Conservation (phyloP, 2,113 vertebrate species). For the Pelvicachromis taeniatus region DNA sequence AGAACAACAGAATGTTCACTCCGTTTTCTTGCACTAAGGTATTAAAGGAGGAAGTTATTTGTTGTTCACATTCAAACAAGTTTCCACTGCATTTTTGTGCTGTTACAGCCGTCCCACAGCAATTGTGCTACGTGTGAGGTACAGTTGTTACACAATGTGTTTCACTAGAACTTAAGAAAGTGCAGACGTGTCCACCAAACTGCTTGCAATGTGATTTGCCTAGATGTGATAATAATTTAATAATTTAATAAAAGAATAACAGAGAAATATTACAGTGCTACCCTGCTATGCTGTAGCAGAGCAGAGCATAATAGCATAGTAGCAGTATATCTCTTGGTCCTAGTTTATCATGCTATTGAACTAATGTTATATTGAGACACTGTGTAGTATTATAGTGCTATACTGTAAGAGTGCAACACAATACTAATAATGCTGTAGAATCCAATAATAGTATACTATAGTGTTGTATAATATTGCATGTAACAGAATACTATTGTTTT, state of each 20-base stretch:
- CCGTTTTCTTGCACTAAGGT: not conserved
- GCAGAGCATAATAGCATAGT: not conserved
- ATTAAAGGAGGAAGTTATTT: not conserved
- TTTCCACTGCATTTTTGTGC: not conserved
- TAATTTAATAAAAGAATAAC: not conserved
- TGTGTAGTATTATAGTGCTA: not conserved
- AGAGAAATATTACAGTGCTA: not conserved
- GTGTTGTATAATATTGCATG: not conserved
- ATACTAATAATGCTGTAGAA: not conserved
- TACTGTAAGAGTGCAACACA: not conserved
- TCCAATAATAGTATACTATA: not conserved
- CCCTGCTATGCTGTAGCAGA: accelerated
- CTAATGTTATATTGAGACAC: not conserved
- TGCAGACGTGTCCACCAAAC: not conserved
- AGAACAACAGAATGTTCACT: not conserved
- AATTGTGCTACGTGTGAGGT: not conserved
- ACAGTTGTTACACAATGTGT: not conserved
- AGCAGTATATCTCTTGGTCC: not conserved
- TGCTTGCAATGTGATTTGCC: accelerated
- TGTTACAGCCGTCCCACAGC: not conserved
- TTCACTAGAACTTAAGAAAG: not conserved
- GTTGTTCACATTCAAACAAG: not conserved
- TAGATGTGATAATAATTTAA: accelerated
- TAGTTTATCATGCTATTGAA: not conserved
- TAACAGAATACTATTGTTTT: not conserved